Evolutionary conservation across 2,888 invertebrate species (phyloP), one percentile per base, ranked within the genome.

Genomic region (Trachelus tabidus): DNA sequence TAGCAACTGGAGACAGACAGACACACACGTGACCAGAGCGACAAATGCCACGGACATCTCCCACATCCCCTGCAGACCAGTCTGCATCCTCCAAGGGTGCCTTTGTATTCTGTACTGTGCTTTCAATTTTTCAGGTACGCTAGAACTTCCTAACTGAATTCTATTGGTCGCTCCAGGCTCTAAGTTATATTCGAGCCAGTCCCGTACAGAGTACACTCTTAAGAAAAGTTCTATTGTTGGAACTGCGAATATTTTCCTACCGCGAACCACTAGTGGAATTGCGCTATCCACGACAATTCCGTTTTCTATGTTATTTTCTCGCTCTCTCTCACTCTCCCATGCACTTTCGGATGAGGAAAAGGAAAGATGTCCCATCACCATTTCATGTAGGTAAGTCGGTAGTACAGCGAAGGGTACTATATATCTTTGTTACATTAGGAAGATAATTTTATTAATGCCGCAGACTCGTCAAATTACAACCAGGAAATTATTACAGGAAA

Each of bases 151-250:
- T 77, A 75, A 79, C 79, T 79, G 77, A 73, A 81, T 81, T 82
- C 75, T 73, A 81, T 81, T 79, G 69, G 81, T 73, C 75, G 78
- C 79, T 81, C 68, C 68, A 73, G 69, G 77, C 69, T 33, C 71
- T 56, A 56, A 56, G 40, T 56, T 33, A 71, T 33, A 71, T 71
- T 71, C 71, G 33, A 71, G 33, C 71, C 33, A 33, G 31, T 31
- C 31, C 31, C 71, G 40, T 23, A 23, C 71, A 6, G 31, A 33
- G 71, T 71, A 71, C 71, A 71, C 71, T 81, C 75, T 80, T 83
- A 81, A 81, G 79, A 79, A 85, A 84, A 81, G 83, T 82, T 84
- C 83, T 79, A 81, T 85, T 84, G 84, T 85, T 81, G 81, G 76
- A 83, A 80, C 83, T n/a, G 80, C 79, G 81, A 80, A 81, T 82